These are phyloP conservation scores for Heliangelus exortis DNA, from an alignment of 2,797 vertebrate species.

Conservation along the genomic window DNA sequence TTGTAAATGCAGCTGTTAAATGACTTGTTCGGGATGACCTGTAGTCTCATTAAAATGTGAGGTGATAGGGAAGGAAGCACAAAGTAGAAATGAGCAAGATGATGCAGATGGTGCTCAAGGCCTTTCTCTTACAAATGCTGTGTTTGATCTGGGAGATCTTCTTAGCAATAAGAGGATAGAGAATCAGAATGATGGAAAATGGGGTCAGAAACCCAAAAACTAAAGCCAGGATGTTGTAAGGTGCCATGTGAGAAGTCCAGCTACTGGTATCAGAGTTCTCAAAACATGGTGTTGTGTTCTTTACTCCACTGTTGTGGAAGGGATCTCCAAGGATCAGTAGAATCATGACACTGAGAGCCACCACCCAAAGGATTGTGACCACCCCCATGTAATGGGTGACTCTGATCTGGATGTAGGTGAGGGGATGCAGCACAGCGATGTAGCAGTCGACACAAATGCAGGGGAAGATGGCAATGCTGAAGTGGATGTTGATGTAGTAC, in stretches of 20 bases:
- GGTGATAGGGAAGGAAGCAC: slow-evolving; percentile 86
- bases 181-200: slow-evolving; percentile 75
- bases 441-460: slow-evolving; percentile 86
- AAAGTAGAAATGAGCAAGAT: slow-evolving; percentile 82
- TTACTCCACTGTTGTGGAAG: not conserved
- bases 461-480: slow-evolving; percentile 85
- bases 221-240: slow-evolving; percentile 73
- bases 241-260: slow-evolving; percentile 70
- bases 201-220: slow-evolving; percentile 82
- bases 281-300: slow-evolving; percentile 69
- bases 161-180: slow-evolving; percentile 74
- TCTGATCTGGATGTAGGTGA: slow-evolving; percentile 75
- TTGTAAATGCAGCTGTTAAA: slow-evolving; percentile 60
- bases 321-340: slow-evolving; percentile 77
- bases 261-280: slow-evolving; percentile 76
- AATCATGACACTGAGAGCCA: not conserved
- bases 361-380: slow-evolving; percentile 74
- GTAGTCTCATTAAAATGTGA: slow-evolving; percentile 73
- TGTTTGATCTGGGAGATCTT: slow-evolving; percentile 68
- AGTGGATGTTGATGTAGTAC: slow-evolving; percentile 81
- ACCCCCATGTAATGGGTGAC: not conserved
- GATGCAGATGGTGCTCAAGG: slow-evolving; percentile 74
- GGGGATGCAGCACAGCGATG: slow-evolving; percentile 82
- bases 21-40: slow-evolving; percentile 33
- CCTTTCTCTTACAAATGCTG: slow-evolving; percentile 57